Base-by-base conservation (phyloP, 2,797 vertebrate species). In the Cossypha dichroa region DNA sequence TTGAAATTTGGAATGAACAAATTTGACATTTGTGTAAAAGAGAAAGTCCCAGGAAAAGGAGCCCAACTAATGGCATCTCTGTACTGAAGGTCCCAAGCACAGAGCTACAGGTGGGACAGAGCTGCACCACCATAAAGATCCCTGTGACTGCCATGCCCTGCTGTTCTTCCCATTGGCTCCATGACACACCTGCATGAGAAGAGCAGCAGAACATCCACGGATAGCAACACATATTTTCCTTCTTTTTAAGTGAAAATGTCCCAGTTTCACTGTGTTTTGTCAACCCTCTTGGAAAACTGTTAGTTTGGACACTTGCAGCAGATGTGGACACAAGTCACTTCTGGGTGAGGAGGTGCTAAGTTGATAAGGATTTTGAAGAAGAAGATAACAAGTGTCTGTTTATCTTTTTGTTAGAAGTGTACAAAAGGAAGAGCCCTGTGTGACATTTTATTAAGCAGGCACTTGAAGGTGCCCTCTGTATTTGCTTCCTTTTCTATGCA, bases 401-500 rank as follows among this genome's bases (percentile, higher is more conserved):
- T 48, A n/a, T 48, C 21, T 90, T 77, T 81, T 15, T 77, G 34
- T 51, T 56, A 51, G 36, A 76, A 82, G 10, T 21, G 49, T 74
- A 67, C 31, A 41, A 19, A 48, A 90, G 38, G 34, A 80, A 64
- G 28, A 85, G 9, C 36, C 41, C 7, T 4, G 2, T 85, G 48
- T 51, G 70, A 63, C 26, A 38, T 66, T 85, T 91, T 55, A 59
- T 80, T 73, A 68, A 73, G 34, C 2, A 13, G 33, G n/a, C 0
- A 1, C 45, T 70, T 68, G 13, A 74, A 26, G 6, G 6, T 85
- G 23, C 23, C 40, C 21, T 56, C 34, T 73, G 10, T 69, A 40
- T n/a, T 90, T 85, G 22, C 6, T 40, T 89, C 29, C 20, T 91
- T 79, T 67, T 64, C 63, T 88, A 29, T 59, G 51, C 26, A 82